A percentile compares a stretch with the other conserved stretches of the same genome.
Conservation (phyloP, 2,113 vertebrate species). For the Callopanchax toddi region DNA sequence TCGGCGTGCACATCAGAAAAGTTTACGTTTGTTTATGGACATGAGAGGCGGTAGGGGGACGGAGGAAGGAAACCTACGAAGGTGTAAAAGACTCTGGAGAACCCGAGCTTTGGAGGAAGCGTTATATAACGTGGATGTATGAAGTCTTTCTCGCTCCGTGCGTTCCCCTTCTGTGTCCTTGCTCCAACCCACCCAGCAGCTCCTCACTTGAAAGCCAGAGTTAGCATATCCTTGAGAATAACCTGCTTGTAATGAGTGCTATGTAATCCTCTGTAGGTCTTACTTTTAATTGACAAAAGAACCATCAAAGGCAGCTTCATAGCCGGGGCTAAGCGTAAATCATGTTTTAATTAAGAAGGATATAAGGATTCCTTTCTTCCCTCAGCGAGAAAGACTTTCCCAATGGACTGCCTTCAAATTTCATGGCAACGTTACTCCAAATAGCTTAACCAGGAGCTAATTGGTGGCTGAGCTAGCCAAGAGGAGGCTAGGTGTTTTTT, state of each 20-base stretch:
- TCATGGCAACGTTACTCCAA: constrained; percentile 63
- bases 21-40: constrained; percentile 31
- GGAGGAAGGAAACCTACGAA: background rate
- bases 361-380: constrained; percentile 72
- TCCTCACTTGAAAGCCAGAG: constrained; percentile 51
- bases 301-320: constrained; percentile 77
- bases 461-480: constrained; percentile 70
- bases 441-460: constrained; percentile 77
- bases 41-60: background rate
- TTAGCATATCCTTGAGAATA: constrained; percentile 70
- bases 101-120: constrained; percentile 23
- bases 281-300: constrained; percentile 77
- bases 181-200: constrained; percentile 46
- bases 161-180: constrained; percentile 51
- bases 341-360: constrained; percentile 81
- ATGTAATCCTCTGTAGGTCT: constrained; percentile 67
- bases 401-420: constrained; percentile 69
- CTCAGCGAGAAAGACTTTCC: constrained; percentile 62
- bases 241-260: constrained; percentile 71
- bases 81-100: constrained; percentile 42
- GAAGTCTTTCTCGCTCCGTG: constrained; percentile 31
- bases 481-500: constrained; percentile 54
- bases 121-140: constrained; percentile 30
- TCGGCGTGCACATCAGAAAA: background rate
- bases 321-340: constrained; percentile 73